These are phyloP conservation scores for Lepilemur ruficaudatus DNA, from an alignment of 2,797 vertebrate genomes.

Conservation along the genomic window DNA sequence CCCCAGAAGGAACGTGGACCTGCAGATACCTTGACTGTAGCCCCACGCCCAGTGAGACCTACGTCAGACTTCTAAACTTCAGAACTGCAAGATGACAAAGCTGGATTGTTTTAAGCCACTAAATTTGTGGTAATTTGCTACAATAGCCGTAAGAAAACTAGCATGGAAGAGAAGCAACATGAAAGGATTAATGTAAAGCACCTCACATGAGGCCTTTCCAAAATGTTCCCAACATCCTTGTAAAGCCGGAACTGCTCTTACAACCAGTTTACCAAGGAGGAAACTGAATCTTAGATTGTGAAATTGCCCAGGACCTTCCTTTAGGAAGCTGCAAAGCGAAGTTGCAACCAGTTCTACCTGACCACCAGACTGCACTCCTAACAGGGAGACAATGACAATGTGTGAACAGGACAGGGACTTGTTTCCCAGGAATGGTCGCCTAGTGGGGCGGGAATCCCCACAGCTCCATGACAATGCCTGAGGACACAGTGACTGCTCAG, in stretches of 20 bases:
- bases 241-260: neutral
- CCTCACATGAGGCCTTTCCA: neutral
- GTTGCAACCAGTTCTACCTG: neutral
- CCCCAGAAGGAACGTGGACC: neutral
- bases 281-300: neutral
- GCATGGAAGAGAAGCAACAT: neutral
- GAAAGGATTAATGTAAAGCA: neutral
- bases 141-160: neutral
- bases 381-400: no score
- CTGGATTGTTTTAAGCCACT: neutral
- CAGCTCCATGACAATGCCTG: neutral
- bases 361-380: neutral
- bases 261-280: neutral
- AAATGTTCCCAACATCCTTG: neutral
- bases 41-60: neutral
- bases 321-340: neutral
- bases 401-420: neutral
- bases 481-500: neutral
- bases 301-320: neutral
- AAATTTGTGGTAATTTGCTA: neutral
- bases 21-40: neutral
- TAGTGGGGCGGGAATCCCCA: neutral
- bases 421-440: neutral
- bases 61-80: neutral
- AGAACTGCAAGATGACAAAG: neutral